Conservation (phyloP, 2,888 invertebrate genomes). For the Aphrophora alni region DNA sequence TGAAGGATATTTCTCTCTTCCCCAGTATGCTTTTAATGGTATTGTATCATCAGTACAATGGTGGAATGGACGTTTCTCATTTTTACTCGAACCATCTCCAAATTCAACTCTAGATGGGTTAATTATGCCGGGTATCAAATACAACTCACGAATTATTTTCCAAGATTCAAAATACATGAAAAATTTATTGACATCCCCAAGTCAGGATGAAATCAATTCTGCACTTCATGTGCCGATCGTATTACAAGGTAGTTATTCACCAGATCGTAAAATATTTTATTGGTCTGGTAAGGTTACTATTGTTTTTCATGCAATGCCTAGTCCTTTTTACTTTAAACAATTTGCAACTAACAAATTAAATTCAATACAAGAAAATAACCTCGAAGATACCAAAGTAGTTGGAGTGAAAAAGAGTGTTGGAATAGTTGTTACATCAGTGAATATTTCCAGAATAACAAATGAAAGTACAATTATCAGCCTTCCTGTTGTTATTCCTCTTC, state of each 20-base stretch:
- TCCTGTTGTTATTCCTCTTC: neutral
- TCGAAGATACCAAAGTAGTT: neutral
- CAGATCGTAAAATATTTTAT: slow-evolving; percentile 38
- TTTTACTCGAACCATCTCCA: slow-evolving; percentile 42
- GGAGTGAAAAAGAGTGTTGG: neutral
- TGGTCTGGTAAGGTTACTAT: slow-evolving; percentile 44
- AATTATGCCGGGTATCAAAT: slow-evolving; percentile 44
- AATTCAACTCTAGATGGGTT: slow-evolving; percentile 42
- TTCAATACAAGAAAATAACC: neutral
- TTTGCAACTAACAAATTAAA: neutral
- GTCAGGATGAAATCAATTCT: slow-evolving; percentile 15
- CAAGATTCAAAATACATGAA: slow-evolving; percentile 12
- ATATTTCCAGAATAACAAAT: neutral
- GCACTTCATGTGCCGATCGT: slow-evolving; percentile 40
- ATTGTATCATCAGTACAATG: slow-evolving; percentile 42
- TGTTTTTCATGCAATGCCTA: slow-evolving; percentile 15
- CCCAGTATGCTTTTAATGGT: slow-evolving; percentile 43
- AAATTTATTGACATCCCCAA: neutral
- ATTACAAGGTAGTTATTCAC: slow-evolving; percentile 40
- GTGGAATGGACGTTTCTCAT: slow-evolving; percentile 45
- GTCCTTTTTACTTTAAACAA: neutral
- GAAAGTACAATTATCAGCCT: neutral
- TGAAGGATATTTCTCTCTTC: slow-evolving; percentile 42
- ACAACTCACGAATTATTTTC: slow-evolving; percentile 43
- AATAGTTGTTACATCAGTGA: neutral